Evolutionary conservation across 2,113 vertebrate genomes (phyloP).

Genomic region (Trogon surrucura): DNA sequence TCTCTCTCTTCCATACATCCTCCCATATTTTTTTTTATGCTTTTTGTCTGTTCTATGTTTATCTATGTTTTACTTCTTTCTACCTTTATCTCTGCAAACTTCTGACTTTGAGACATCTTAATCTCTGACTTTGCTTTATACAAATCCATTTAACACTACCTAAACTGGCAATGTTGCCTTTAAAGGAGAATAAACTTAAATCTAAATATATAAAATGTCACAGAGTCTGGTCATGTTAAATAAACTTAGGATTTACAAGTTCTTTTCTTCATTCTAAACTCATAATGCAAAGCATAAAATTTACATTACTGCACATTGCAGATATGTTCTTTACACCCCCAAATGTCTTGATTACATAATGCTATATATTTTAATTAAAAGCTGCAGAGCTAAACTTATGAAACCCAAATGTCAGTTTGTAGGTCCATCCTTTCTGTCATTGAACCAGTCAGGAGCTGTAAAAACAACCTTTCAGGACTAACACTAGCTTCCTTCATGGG

Average conservation of each 20-base stretch:
- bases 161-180: constrained; percentile 30
- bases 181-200: not conserved
- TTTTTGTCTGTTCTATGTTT: not conserved
- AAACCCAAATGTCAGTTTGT: not conserved
- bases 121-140: constrained; percentile 42
- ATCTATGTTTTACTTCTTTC: not conserved
- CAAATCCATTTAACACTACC: constrained; percentile 26
- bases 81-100: not conserved
- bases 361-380: not conserved
- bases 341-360: not conserved
- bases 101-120: constrained; percentile 12
- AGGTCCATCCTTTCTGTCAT: not conserved
- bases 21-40: not conserved
- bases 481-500: not conserved
- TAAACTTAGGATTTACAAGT: not conserved
- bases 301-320: not conserved
- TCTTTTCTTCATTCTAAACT: not conserved
- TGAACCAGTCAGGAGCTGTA: not conserved
- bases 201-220: not conserved
- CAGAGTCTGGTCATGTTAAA: not conserved
- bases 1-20: not conserved
- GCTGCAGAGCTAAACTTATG: not conserved
- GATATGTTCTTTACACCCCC: not conserved
- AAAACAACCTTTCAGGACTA: not conserved
- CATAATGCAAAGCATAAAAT: not conserved